Evolutionary conservation across 2,888 invertebrate genomes (phyloP), one percentile per base, ranked within the genome.

Genomic region (Parnassius smintheus): DNA sequence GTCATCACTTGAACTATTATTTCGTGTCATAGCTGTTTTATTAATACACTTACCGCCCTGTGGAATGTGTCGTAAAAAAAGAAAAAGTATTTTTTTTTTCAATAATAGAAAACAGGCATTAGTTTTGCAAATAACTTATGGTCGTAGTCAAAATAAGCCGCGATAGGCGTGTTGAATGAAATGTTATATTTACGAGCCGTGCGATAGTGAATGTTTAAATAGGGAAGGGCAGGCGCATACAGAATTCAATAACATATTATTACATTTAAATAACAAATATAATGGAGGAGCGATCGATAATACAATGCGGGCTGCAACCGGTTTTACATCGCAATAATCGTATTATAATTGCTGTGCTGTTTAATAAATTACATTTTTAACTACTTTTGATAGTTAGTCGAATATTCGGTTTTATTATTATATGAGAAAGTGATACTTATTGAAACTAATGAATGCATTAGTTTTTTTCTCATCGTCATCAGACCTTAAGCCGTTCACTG

Each of bases 231-330:
- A 68, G 66, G 65, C 55, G 67, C 59, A 48, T 56, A 62, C 58
- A 49, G 13, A 49, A 66, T 59, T 61, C 66, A 72, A 72, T 72
- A 65, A 68, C 75, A 73, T 71, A 70, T 76, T 49, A 49, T 46
- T 75, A 75, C 75, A 69, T 76, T 80, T 81, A 76, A 76, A 77
- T 70, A 76, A 71, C 71, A 74, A 77, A 78, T 75, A 70, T 64
- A 71, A 72, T 71, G 70, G 70, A 72, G 71, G 82, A 79, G 68
- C 71, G 82, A 81, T 85, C 84, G 83, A 86, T 85, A 77, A 66
- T 68, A 61, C 57, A 70, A 86, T 87, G 86, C 86, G 88, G 86
- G 87, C 72, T 65, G 56, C 72, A 70, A 72, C 65, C 77, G 75
- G 73, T 72, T 71, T 57, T 71, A 73, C 74, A 74, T 68, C 66